Percentiles rank a stretch among this genome's conserved stretches.
Evolutionary conservation across 2,797 vertebrate genomes (phyloP).

Genomic region (Tadarida brasiliensis): DNA sequence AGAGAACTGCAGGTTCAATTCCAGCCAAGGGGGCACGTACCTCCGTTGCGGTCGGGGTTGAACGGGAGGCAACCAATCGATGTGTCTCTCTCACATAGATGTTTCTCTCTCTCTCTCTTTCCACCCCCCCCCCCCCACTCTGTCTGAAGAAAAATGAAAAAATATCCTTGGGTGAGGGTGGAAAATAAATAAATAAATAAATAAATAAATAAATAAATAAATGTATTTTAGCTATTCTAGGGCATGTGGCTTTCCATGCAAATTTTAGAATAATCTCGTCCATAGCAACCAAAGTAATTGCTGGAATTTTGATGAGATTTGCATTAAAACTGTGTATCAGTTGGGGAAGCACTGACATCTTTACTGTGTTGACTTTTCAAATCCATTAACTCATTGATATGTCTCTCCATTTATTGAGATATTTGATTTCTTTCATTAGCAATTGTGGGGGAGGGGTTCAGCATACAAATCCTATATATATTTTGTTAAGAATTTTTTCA

Average conservation of each 20-base stretch:
- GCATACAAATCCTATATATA: not conserved
- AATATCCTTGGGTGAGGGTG: no score
- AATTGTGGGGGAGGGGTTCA: not conserved
- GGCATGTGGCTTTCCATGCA: not conserved
- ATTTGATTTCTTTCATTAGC: not conserved
- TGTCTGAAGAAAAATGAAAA: no score
- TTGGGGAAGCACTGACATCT: not conserved
- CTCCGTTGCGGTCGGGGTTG: no score
- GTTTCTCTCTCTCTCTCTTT: no score
- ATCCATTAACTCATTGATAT: not conserved
- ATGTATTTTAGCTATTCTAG: not conserved
- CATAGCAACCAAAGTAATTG: not conserved
- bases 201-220: no score
- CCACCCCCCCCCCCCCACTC: no score
- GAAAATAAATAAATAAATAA: no score
- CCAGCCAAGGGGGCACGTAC: no score
- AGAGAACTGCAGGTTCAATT: no score
- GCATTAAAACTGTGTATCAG: not conserved
- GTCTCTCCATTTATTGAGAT: not conserved
- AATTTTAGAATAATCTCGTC: conserved; percentile 3
- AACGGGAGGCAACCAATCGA: no score
- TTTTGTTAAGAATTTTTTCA: conserved; percentile 15
- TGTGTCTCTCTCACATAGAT: no score
- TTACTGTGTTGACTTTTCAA: not conserved
- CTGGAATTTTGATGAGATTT: not conserved